Evolutionary conservation across 2,888 invertebrate species (phyloP).

Genomic region (Drosophila recens): DNA sequence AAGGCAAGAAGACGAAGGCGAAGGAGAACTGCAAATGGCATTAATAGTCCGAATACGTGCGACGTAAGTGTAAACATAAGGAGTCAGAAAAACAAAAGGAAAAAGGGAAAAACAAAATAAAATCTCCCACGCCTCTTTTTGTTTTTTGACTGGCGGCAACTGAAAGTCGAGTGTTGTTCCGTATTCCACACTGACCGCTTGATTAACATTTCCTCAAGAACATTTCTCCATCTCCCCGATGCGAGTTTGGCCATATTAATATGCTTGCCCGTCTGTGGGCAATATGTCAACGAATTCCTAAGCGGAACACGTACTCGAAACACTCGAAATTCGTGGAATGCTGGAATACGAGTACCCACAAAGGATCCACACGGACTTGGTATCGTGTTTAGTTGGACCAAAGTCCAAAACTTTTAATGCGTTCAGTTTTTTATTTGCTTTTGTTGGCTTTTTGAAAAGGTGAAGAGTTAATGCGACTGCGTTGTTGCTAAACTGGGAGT

Average conservation of each 20-base stretch:
- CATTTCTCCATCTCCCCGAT: conserved; percentile 37
- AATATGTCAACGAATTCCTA: conserved; percentile 79
- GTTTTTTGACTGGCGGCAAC: conserved; percentile 20
- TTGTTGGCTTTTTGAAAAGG: conserved; percentile 43
- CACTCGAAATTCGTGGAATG: conserved; percentile 74
- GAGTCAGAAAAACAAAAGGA: conserved; percentile 24
- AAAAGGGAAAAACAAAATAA: conserved; percentile 39
- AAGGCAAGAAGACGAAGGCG: conserved; percentile 30
- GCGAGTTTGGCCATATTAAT: conserved; percentile 58
- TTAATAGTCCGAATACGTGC: conserved; percentile 78
- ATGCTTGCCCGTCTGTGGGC: conserved; percentile 69
- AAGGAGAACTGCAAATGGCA: conserved; percentile 61
- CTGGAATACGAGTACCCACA: conserved; percentile 37
- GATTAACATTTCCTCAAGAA: conserved; percentile 77
- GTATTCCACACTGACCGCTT: conserved; percentile 78
- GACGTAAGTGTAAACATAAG: conserved; percentile 47
- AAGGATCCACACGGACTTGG: conserved; percentile 47
- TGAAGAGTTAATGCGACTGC: conserved; percentile 67
- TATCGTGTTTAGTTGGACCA: conserved; percentile 18
- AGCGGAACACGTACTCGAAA: conserved; percentile 73
- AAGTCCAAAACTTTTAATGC: conserved; percentile 65
- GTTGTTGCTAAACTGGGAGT: background rate
- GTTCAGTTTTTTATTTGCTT: conserved; percentile 31
- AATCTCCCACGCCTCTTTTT: conserved; percentile 71
- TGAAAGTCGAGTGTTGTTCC: conserved; percentile 49